Base-by-base conservation (phyloP, 2,797 vertebrate genomes). In the Hydrolagus colliei region DNA sequence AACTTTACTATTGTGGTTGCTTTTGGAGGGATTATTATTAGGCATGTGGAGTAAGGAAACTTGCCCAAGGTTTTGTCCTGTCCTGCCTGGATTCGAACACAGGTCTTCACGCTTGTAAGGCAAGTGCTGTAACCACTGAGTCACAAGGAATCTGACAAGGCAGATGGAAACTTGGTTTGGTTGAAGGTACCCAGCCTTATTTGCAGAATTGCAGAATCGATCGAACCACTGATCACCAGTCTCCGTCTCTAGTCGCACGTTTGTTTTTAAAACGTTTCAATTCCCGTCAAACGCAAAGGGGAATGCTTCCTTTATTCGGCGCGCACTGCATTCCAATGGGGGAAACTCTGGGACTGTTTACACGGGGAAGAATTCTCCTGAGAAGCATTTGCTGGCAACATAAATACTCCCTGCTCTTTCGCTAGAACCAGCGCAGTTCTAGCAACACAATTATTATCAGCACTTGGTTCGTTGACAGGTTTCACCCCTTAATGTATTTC, bases 401-500 rank as follows among this genome's bases (percentile, higher is more conserved):
- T 20, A 35, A 65, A 3, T 62, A 35, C 78, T 10, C 8, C 22
- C 27, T 68, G 59, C 61, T 62, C 78, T 16, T 16, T 82, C 62
- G 13, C 22, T 62, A 62, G n/a, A 13, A 18, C 4, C 35, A 18
- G 75, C 16, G 20, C 52, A 77, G 41, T 77, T 79, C 77, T 79
- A 13, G 59, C 77, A 65, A 13, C 1, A 63, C 62, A 65, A 82
- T 82, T 79, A 63, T 63, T n/a, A 79, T 9, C 78, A 2, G 62
- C 9, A 22, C 63, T 82, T 32, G 20, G 27, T 82, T 67, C n/a
- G 14, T 35, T 82, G 62, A 82, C 62, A 82, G 78, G 22, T 82
- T 67, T 82, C 78, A 67, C 62, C 62, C 78, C 78, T 82, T 67
- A 82, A 35, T 82, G 65, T 35, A 82, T 68, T 22, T 35, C 22